These are phyloP conservation scores for Diuraphis noxia DNA, from an alignment of 1,140 invertebrate genomes.

Conservation along the genomic window DNA sequence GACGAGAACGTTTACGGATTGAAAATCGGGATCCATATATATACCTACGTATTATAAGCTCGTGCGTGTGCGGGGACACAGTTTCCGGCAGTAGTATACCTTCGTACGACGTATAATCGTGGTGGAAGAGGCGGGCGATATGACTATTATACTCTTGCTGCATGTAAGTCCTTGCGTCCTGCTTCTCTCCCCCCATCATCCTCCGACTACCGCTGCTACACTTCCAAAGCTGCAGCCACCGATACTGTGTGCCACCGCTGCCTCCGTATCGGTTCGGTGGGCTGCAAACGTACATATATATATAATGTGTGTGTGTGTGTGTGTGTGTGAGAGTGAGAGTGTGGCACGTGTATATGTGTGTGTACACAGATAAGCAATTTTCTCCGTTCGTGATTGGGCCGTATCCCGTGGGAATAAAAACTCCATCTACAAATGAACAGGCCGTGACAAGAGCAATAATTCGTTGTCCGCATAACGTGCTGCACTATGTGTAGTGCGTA, in stretches of 20 bases:
- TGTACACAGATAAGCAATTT: conserved; percentile 64
- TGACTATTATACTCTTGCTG: conserved; percentile 24
- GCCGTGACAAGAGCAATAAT: conserved; percentile 74
- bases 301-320: not conserved
- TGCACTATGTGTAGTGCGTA: not conserved
- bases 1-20: not conserved
- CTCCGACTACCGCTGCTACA: not conserved
- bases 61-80: not conserved
- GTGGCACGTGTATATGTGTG: not conserved
- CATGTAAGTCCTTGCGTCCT: not conserved
- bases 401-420: conserved; percentile 70
- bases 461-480: conserved; percentile 61
- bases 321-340: no score
- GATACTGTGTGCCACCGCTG: conserved; percentile 16
- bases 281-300: not conserved
- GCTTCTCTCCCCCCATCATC: no score
- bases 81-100: not conserved
- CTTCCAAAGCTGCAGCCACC: not conserved
- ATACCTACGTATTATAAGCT: not conserved
- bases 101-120: not conserved
- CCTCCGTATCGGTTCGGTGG: conserved; percentile 29
- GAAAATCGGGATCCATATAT: not conserved
- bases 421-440: conserved; percentile 76
- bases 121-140: conserved; percentile 2
- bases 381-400: conserved; percentile 73